These are phyloP conservation scores for Ciconia maguari DNA, from an alignment of 2,113 vertebrate species.

Conservation along the genomic window DNA sequence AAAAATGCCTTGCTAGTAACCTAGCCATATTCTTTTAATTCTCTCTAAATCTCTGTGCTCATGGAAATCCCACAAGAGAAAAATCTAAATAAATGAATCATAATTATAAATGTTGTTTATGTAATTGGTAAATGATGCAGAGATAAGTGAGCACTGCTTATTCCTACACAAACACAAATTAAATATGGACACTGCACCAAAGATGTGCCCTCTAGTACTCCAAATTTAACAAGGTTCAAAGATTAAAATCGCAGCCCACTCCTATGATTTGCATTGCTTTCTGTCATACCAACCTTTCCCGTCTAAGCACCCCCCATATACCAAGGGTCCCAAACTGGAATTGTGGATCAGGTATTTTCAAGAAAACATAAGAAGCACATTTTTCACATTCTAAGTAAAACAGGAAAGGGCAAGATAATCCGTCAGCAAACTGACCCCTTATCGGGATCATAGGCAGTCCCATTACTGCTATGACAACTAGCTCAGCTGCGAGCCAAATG, in stretches of 20 bases:
- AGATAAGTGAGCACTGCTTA: neutral
- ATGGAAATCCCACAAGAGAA: constrained; percentile 18
- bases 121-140: constrained; percentile 25
- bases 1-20: neutral
- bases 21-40: neutral
- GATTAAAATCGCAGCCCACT: neutral
- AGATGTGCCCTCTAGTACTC: neutral
- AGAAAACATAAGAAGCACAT: neutral
- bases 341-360: neutral
- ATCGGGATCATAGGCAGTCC: neutral
- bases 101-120: constrained; percentile 18
- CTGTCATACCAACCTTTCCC: neutral
- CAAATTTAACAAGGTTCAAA: neutral
- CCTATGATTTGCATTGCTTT: neutral
- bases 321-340: neutral
- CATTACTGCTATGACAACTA: constrained; percentile 25
- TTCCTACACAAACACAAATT: neutral
- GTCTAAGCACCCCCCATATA: neutral
- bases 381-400: neutral
- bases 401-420: constrained; percentile 34
- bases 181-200: neutral
- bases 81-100: constrained; percentile 34
- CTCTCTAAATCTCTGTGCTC: neutral
- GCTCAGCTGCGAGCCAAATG: neutral
- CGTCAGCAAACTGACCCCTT: neutral